Evolutionary conservation across 2,113 vertebrate species (phyloP).

Genomic region (Mugil cephalus): DNA sequence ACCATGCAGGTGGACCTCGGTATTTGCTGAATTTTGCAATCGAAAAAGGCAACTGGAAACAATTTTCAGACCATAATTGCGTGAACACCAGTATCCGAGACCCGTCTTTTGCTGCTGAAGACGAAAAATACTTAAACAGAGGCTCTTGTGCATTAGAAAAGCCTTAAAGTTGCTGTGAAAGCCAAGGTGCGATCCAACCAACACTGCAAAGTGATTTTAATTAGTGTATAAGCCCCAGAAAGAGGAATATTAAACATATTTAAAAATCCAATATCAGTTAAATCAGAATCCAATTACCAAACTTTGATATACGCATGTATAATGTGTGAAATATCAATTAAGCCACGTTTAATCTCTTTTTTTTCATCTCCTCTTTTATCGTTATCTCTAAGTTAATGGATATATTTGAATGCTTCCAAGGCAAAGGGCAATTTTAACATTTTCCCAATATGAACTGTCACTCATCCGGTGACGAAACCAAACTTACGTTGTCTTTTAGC

Average conservation of each 20-base stretch:
- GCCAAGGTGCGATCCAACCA: constrained; percentile 1
- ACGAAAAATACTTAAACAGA: constrained; percentile 1
- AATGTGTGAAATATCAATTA: too few relatives aligned
- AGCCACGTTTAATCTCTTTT: too few relatives aligned
- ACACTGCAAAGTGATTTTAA: neutral
- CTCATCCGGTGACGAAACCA: neutral
- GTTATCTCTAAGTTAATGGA: neutral
- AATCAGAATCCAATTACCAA: too few relatives aligned
- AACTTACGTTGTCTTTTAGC: constrained; percentile 7
- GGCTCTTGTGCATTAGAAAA: neutral
- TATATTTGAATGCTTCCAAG: constrained; percentile 4
- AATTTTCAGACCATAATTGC: constrained; percentile 14
- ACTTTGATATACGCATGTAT: too few relatives aligned
- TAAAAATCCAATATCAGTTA: too few relatives aligned
- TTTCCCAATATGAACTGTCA: constrained; percentile 16
- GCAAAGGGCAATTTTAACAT: neutral
- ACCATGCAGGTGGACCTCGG: neutral
- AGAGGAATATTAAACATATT: neutral
- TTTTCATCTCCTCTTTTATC: too few relatives aligned
- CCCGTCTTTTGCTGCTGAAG: neutral
- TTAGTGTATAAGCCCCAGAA: neutral
- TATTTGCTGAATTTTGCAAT: constrained; percentile 12
- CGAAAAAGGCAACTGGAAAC: neutral
- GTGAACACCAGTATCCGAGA: constrained; percentile 14
- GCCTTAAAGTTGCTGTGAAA: neutral